Conservation (phyloP, 2,113 vertebrate genomes). For the Stomatorhinus ivindoensis region DNA sequence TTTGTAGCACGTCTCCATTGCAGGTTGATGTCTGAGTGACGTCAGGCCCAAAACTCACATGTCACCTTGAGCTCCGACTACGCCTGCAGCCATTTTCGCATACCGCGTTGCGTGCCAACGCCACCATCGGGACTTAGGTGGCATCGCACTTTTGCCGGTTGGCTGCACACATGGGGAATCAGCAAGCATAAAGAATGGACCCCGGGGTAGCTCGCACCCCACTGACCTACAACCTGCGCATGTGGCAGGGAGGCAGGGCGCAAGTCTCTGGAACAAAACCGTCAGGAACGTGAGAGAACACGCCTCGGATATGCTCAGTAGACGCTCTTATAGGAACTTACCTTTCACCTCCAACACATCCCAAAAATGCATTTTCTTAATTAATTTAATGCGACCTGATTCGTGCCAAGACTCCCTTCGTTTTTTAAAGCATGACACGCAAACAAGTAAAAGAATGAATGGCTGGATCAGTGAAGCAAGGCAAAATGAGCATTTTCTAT, state of each 20-base stretch:
- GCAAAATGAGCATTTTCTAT: slow-evolving; percentile 43
- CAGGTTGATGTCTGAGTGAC: not conserved
- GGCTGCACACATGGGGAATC: not conserved
- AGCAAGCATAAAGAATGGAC: not conserved
- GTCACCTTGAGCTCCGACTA: not conserved
- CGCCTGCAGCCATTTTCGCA: not conserved
- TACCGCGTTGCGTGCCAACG: not conserved
- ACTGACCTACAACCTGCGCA: not conserved
- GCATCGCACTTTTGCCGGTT: not conserved
- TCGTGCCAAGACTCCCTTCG: not conserved
- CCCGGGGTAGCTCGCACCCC: not conserved
- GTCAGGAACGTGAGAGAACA: not conserved
- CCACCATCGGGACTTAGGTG: not conserved
- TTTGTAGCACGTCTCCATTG: not conserved
- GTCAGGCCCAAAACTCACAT: not conserved
- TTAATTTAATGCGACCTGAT: not conserved
- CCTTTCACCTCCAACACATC: not conserved
- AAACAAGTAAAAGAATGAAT: not conserved
- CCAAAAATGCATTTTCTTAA: not conserved
- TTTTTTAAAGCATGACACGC: not conserved
- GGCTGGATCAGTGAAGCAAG: not conserved
- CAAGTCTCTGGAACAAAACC: not conserved
- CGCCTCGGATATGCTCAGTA: not conserved
- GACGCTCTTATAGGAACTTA: not conserved
- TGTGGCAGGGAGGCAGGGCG: not conserved